Percentiles rank a stretch among this genome's conserved stretches.
phyloP scores from a whole-genome alignment of 2,888 invertebrate genomes.

The Thecocarcelia acutangulata region DNA sequence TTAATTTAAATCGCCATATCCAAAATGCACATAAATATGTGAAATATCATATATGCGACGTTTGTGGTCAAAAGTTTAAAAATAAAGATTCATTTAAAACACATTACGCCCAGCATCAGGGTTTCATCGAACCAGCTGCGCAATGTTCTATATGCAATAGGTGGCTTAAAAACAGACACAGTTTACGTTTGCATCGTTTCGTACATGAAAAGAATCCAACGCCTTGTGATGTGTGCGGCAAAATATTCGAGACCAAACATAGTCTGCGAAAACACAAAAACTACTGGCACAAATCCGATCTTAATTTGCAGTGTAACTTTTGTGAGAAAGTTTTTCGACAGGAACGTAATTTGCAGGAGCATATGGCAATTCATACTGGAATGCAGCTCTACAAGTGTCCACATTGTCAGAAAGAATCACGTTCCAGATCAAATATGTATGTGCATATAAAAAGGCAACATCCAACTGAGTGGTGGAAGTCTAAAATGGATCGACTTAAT shows the following conservation, averaged over 20 bases:
- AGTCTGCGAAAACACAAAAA: conserved; percentile 76
- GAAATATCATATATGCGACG: conserved; percentile 76
- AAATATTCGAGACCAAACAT: conserved; percentile 72
- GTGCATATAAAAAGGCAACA: conserved; percentile 78
- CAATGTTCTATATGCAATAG: conserved; percentile 75
- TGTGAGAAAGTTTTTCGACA: conserved; percentile 77
- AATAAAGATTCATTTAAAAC: conserved; percentile 77
- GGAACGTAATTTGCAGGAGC: conserved; percentile 76
- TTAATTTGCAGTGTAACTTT: conserved; percentile 75
- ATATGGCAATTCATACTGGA: conserved; percentile 78
- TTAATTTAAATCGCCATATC: conserved; percentile 74
- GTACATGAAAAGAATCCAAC: conserved; percentile 67
- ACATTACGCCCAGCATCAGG: conserved; percentile 76
- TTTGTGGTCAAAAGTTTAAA: conserved; percentile 78
- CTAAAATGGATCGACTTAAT: conserved; percentile 73
- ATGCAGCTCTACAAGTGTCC: conserved; percentile 77
- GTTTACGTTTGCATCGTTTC: conserved; percentile 70
- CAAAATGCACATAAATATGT: conserved; percentile 76
- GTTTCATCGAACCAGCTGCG: conserved; percentile 76
- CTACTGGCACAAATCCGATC: conserved; percentile 76
- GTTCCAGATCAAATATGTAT: conserved; percentile 78
- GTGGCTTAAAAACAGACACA: conserved; percentile 77
- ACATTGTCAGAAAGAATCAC: conserved; percentile 77
- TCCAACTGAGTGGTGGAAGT: conserved; percentile 76
- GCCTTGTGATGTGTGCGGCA: conserved; percentile 69